These are phyloP conservation scores for Spatulosminthurus flaviceps DNA, from an alignment of 2,888 invertebrate species.

Conservation along the genomic window DNA sequence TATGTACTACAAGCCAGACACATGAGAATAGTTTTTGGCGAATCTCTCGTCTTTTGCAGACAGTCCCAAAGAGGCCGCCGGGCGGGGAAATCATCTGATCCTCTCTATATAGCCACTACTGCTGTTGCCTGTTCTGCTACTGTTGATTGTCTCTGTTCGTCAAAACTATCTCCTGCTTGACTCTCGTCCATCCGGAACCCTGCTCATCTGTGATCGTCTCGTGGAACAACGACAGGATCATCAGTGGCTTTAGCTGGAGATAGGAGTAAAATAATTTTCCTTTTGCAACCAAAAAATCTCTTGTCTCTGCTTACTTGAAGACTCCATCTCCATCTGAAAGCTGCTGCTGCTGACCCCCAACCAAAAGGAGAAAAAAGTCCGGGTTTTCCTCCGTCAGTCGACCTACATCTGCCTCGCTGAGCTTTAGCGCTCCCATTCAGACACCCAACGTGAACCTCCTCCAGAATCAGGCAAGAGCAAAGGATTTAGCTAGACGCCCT, in stretches of 20 bases:
- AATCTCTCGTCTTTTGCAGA: not conserved
- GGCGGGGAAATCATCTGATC: constrained; percentile 23
- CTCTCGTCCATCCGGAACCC: constrained; percentile 11
- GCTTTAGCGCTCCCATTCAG: not conserved
- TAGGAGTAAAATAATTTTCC: not conserved
- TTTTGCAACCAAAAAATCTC: no score
- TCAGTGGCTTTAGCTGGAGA: not conserved
- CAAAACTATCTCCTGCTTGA: not conserved
- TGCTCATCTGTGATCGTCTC: constrained; percentile 4
- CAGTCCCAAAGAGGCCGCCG: constrained; percentile 26
- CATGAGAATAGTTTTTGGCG: not conserved
- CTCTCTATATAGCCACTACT: not conserved
- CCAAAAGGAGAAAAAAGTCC: constrained; percentile 24
- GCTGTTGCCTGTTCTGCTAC: not conserved
- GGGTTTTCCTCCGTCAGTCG: constrained; percentile 24
- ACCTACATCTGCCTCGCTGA: constrained; percentile 33
- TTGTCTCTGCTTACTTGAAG: not conserved
- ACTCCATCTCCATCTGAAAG: not conserved
- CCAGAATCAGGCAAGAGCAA: not conserved
- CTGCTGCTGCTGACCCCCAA: not conserved
- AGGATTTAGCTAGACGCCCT: not conserved
- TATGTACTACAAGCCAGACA: no score
- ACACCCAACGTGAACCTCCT: no score
- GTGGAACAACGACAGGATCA: not conserved
- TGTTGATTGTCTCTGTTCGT: not conserved